phyloP scores from a whole-genome alignment of 2,797 vertebrate species.

The Arrhamphus sclerolepis region DNA sequence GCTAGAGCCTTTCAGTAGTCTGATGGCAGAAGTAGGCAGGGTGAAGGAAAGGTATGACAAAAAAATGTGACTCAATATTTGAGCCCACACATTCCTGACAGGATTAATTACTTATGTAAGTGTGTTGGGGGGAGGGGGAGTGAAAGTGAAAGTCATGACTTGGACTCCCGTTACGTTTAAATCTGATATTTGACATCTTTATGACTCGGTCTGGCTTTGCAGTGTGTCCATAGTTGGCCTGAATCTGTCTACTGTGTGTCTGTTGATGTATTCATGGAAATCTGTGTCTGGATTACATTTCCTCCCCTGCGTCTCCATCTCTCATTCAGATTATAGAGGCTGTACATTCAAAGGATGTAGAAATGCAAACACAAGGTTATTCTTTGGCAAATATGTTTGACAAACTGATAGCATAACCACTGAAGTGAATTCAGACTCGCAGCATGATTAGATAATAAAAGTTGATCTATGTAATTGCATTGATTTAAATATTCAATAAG shows the following conservation, averaged over 20 bases:
- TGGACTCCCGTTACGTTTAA: conserved; percentile 26
- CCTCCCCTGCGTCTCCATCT: conserved; percentile 29
- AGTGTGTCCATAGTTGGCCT: conserved; percentile 60
- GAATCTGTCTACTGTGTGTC: conserved; percentile 53
- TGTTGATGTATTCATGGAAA: conserved; percentile 64
- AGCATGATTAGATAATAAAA: background rate
- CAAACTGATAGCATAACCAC: conserved; percentile 8
- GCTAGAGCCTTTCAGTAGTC: conserved; percentile 67
- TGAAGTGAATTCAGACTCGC: conserved; percentile 9
- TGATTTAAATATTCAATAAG: background rate
- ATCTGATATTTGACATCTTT: conserved; percentile 45
- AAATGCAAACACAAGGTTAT: conserved; percentile 47
- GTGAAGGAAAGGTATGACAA: conserved; percentile 63
- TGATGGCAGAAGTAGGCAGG: conserved; percentile 63
- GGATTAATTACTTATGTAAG: conserved; percentile 73
- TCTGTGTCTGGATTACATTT: conserved; percentile 64
- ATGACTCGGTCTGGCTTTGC: conserved; percentile 38
- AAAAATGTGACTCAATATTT: conserved; percentile 64
- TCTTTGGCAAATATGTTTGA: conserved; percentile 9
- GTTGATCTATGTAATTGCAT: background rate
- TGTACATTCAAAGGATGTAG: conserved; percentile 35
- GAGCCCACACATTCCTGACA: conserved; percentile 64
- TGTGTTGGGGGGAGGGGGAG: conserved; percentile 26
- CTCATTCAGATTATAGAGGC: conserved; percentile 48
- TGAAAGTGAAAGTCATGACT: conserved; percentile 41